phyloP scores from a whole-genome alignment of 2,113 vertebrate genomes.

The Tragelaphus scriptus region DNA sequence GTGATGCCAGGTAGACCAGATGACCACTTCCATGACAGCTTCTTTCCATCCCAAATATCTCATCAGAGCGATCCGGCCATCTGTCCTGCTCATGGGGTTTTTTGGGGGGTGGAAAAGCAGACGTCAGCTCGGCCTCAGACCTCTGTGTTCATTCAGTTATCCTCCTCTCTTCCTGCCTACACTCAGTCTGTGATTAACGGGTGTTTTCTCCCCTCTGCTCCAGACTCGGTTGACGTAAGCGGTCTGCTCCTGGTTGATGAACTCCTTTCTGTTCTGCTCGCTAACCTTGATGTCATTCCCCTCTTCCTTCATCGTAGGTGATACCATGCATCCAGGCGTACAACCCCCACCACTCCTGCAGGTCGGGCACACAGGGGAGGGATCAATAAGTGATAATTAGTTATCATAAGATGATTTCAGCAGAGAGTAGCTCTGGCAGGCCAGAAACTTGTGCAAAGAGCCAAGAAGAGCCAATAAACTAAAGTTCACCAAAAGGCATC shows the following conservation, averaged over 20 bases:
- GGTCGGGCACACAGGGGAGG: too few species aligned
- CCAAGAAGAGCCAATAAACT: not conserved
- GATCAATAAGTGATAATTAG: too few species aligned
- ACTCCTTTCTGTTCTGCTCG: not conserved
- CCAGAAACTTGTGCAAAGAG: not conserved
- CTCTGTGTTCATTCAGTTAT: not conserved
- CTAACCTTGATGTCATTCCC: not conserved
- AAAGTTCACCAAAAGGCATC: not conserved
- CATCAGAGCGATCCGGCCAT: fast-evolving
- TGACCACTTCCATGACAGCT: fast-evolving
- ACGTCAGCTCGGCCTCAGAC: not conserved
- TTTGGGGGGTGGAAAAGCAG: not conserved
- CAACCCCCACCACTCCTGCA: fast-evolving
- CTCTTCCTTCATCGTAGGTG: not conserved
- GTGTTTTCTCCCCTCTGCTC: not conserved
- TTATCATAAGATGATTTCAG: not conserved
- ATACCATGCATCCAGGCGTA: fast-evolving
- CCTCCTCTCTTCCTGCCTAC: fast-evolving
- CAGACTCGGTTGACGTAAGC: not conserved
- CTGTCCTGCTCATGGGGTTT: not conserved
- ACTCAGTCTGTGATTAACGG: not conserved
- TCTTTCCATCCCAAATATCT: not conserved
- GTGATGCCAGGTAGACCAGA: fast-evolving
- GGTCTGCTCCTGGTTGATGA: not conserved
- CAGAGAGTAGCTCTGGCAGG: not conserved